Conservation (phyloP, 2,113 vertebrate genomes). For the Leucosticte australis region DNA sequence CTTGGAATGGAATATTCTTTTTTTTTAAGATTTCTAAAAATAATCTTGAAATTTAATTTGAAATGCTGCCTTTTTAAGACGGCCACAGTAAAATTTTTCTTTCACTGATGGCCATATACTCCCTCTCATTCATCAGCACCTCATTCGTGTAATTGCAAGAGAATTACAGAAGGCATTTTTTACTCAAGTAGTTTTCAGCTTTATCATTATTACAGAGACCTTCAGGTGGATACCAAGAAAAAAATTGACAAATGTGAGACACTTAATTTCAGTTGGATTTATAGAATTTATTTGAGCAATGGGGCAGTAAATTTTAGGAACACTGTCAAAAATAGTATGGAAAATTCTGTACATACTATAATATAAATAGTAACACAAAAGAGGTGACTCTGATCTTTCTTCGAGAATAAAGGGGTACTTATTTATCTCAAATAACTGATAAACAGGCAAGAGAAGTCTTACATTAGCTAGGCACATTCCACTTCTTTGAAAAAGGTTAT, state of each 20-base stretch:
- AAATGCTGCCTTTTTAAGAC: neutral
- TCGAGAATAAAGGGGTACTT: neutral
- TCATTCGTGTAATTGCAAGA: neutral
- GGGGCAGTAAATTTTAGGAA: neutral
- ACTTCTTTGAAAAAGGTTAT: neutral
- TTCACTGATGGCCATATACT: neutral
- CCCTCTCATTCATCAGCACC: neutral
- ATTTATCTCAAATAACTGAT: neutral
- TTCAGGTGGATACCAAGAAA: neutral
- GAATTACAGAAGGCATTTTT: neutral
- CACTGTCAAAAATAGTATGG: neutral
- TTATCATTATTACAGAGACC: neutral
- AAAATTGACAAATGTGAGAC: neutral
- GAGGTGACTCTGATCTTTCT: neutral
- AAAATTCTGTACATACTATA: neutral
- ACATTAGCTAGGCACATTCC: neutral
- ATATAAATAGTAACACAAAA: neutral
- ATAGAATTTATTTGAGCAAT: neutral
- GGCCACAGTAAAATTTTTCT: neutral
- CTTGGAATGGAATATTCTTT: neutral
- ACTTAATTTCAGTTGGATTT: neutral
- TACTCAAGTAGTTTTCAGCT: neutral
- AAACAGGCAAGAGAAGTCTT: neutral
- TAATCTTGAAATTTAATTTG: neutral
- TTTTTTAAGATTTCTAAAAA: neutral